Percentiles rank a stretch among this genome's conserved stretches.
phyloP scores from a whole-genome alignment of 2,888 invertebrate genomes.

The Xestia rhomboidea region DNA sequence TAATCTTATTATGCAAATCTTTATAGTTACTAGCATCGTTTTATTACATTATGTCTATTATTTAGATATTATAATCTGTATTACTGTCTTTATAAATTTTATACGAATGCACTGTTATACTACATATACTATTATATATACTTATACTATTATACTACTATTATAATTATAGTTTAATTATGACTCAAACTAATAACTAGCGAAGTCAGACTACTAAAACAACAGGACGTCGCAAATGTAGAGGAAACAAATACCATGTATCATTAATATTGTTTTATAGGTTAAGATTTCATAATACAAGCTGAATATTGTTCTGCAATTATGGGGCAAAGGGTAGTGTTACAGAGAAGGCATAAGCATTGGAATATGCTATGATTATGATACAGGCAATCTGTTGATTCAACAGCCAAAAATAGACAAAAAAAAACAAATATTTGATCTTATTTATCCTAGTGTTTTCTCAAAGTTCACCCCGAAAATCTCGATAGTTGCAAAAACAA shows the following conservation, averaged over 20 bases:
- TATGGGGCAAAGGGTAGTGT: neutral
- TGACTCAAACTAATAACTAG: conserved; percentile 27
- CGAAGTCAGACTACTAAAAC: conserved; percentile 36
- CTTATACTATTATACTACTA: no score
- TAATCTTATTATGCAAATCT: conserved; percentile 12
- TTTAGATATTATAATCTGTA: neutral
- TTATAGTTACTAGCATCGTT: neutral
- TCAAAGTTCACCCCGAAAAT: neutral
- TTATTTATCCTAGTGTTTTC: no score
- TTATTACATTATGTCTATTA: neutral
- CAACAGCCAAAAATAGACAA: neutral
- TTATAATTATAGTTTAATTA: conserved; percentile 31
- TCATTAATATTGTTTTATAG: conserved; percentile 15
- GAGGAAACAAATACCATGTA: neutral
- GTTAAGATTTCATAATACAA: neutral
- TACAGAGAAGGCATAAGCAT: neutral
- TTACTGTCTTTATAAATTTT: neutral
- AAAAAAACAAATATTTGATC: no score
- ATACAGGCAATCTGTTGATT: neutral
- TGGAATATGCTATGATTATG: neutral
- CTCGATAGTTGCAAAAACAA: conserved; percentile 22
- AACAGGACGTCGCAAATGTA: conserved; percentile 15
- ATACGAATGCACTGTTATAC: neutral
- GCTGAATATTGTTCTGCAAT: neutral
- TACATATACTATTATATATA: no score